phyloP scores from a whole-genome alignment of 2,113 vertebrate species.

The Pagrus major region DNA sequence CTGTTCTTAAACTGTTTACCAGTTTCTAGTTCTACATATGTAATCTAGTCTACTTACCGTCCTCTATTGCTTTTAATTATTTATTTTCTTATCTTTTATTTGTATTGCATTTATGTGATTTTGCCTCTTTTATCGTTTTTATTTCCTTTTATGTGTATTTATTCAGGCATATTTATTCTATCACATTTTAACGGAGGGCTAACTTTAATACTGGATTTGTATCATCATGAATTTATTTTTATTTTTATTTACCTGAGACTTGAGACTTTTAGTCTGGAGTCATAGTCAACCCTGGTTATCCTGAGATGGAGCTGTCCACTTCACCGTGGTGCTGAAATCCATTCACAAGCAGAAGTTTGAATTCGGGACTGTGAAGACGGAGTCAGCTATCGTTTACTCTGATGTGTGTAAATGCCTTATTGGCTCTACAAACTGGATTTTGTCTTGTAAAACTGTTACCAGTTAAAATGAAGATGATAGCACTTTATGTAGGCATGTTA shows the following conservation, averaged over 20 bases:
- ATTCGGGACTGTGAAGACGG: neutral
- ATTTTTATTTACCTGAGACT: too few species aligned
- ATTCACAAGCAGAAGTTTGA: neutral
- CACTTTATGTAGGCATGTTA: neutral
- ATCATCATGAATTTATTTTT: neutral
- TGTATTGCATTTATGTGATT: too few species aligned
- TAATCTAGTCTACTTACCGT: too few species aligned
- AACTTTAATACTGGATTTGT: neutral
- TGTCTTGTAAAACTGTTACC: neutral
- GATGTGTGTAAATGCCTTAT: neutral
- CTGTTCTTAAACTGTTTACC: too few species aligned
- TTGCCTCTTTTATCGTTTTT: too few species aligned
- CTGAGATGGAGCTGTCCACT: conserved; percentile 45
- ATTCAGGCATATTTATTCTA: too few species aligned
- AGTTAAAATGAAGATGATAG: too few species aligned
- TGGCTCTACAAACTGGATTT: neutral
- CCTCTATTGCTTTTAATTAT: too few species aligned
- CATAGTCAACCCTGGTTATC: neutral
- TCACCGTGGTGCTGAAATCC: conserved; percentile 41
- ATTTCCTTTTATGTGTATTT: too few species aligned
- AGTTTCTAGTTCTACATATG: too few species aligned
- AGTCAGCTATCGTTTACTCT: neutral
- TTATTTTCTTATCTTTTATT: too few species aligned
- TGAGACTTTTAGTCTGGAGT: neutral
- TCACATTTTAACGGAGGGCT: neutral